Evolutionary conservation across 1,140 invertebrate genomes (phyloP).

Genomic region (Paracyclopina nana): DNA sequence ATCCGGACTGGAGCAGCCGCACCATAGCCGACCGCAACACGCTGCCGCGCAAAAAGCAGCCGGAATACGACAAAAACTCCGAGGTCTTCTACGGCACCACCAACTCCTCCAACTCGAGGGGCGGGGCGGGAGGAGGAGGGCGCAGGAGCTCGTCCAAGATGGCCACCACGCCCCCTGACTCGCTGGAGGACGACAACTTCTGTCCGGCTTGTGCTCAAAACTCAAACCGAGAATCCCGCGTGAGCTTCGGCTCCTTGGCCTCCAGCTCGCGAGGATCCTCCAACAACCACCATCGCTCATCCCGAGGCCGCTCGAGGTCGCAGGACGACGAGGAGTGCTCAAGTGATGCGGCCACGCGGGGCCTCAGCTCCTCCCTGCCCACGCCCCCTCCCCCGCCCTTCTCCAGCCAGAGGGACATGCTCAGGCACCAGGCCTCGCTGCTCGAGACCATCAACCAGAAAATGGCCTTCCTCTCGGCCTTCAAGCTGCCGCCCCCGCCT

Average conservation of each 20-base stretch:
- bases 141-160: neutral
- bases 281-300: neutral
- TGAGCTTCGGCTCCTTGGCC: neutral
- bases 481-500: too few relatives aligned
- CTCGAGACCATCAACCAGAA: slow-evolving; percentile 3
- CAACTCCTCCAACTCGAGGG: neutral
- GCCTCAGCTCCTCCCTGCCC: neutral
- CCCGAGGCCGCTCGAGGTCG: slow-evolving; percentile 1
- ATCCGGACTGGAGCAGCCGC: neutral
- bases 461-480: neutral
- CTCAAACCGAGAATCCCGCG: neutral
- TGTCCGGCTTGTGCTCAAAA: neutral
- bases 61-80: neutral
- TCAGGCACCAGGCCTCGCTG: neutral
- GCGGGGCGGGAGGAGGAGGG: neutral
- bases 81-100: slow-evolving; percentile 2
- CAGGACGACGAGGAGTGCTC: neutral
- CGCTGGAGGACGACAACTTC: neutral
- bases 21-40: neutral
- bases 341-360: neutral
- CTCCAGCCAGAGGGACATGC: neutral
- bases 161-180: too few relatives aligned
- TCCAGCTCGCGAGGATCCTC: neutral
- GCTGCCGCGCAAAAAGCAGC: neutral
- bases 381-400: neutral